These are phyloP conservation scores for Corella eumyota DNA, from an alignment of 23 tunicate species.

Conservation along the genomic window DNA sequence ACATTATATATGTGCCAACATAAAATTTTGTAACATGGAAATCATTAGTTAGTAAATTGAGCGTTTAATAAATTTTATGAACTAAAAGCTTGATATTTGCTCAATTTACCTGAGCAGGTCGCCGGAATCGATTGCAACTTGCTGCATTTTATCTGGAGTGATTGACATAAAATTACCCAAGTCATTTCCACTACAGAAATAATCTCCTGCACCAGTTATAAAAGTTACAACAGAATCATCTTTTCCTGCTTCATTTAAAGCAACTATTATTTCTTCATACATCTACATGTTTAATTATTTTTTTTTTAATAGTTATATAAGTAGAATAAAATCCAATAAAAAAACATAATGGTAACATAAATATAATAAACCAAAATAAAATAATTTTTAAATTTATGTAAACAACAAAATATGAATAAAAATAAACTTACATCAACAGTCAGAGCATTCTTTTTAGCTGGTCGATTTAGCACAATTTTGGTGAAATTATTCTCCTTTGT, in stretches of 20 bases:
- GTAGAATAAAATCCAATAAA: too few relatives aligned
- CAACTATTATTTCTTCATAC: slow-evolving; percentile 75
- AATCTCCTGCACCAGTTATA: slow-evolving; percentile 95
- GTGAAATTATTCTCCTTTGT: slow-evolving; percentile 32
- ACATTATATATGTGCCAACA: too few relatives aligned
- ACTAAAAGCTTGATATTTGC: too few relatives aligned
- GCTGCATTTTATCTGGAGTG: slow-evolving; percentile 49
- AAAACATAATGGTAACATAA: too few relatives aligned
- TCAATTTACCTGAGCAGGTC: slow-evolving; percentile 62
- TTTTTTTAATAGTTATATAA: too few relatives aligned
- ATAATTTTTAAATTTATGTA: too few relatives aligned
- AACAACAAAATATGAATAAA: slow-evolving; percentile 1
- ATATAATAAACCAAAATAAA: too few relatives aligned
- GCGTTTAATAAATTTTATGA: too few relatives aligned
- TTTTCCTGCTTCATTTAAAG: slow-evolving; percentile 42
- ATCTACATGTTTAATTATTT: too few relatives aligned
- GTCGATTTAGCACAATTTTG: slow-evolving; percentile 73
- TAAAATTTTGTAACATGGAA: too few relatives aligned
- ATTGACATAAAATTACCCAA: slow-evolving; percentile 61
- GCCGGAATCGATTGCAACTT: slow-evolving; percentile 45
- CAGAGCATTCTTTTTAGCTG: slow-evolving; percentile 69
- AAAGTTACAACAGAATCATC: slow-evolving; percentile 43
- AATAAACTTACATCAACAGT: slow-evolving; percentile 26
- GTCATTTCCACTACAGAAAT: slow-evolving; percentile 95
- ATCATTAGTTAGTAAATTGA: too few relatives aligned